phyloP scores from a whole-genome alignment of 2,797 vertebrate genomes.

The Labroides dimidiatus region DNA sequence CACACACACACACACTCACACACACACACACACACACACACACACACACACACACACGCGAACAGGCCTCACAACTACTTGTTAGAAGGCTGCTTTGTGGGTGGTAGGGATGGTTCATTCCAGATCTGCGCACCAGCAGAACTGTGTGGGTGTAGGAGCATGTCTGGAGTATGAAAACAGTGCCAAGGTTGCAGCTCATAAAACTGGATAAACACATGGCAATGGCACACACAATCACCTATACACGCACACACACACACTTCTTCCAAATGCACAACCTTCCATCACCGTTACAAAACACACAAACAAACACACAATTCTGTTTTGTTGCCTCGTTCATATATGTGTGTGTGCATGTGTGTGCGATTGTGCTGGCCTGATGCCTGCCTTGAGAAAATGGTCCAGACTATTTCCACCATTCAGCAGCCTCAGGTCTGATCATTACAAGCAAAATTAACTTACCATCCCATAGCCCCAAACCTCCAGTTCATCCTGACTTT shows the following conservation, averaged over 20 bases:
- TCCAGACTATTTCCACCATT: constrained; percentile 39
- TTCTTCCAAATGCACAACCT: constrained; percentile 10
- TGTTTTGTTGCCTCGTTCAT: constrained; percentile 4
- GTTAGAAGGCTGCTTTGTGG: constrained; percentile 69
- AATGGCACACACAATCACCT: constrained; percentile 44
- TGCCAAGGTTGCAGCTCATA: constrained; percentile 78
- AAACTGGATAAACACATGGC: constrained; percentile 69
- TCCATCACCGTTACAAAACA: not conserved
- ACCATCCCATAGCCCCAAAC: constrained; percentile 34
- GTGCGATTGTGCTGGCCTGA: constrained; percentile 30
- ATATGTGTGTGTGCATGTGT: no score
- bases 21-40: constrained; percentile 15
- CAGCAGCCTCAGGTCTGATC: constrained; percentile 35
- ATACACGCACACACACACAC: constrained; percentile 10
- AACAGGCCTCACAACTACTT: constrained; percentile 46
- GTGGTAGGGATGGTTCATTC: constrained; percentile 64
- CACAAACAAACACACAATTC: constrained; percentile 1
- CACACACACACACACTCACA: constrained; percentile 1
- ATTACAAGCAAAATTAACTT: constrained; percentile 58
- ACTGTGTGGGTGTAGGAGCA: constrained; percentile 74
- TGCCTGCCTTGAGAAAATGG: constrained; percentile 32
- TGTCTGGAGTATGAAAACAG: constrained; percentile 74
- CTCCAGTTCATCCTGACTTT: constrained; percentile 39
- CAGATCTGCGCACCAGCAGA: constrained; percentile 70
- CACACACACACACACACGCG: not conserved